Conservation (phyloP, 2,113 vertebrate genomes). For the Protomyctophum bolini region DNA sequence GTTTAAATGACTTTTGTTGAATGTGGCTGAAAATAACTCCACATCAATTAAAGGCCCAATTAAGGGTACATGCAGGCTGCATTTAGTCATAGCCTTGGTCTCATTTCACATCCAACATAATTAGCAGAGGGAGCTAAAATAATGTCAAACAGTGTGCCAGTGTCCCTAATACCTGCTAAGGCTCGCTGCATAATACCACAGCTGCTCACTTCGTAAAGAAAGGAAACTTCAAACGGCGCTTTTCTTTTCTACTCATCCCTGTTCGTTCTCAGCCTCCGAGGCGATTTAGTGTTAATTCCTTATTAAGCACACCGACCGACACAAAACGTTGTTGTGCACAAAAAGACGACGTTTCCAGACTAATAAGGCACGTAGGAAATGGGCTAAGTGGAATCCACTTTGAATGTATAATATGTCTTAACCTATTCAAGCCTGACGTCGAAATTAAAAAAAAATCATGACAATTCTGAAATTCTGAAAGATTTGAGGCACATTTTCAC, state of each 20-base stretch:
- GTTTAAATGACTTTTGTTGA: too few relatives aligned
- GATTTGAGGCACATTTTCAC: too few relatives aligned
- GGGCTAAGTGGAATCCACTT: constrained; percentile 4
- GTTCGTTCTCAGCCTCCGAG: constrained; percentile 28
- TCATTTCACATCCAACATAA: neutral
- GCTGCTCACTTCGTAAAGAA: constrained; percentile 34
- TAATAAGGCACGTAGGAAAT: constrained; percentile 12
- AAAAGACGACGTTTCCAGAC: constrained; percentile 46
- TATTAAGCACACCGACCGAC: constrained; percentile 44
- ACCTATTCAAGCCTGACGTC: too few relatives aligned
- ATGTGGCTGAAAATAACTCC: too few relatives aligned
- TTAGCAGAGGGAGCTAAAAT: constrained; percentile 10
- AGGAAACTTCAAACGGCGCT: constrained; percentile 50
- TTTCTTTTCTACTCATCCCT: constrained; percentile 10
- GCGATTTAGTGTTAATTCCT: constrained; percentile 56
- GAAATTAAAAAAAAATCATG: too few relatives aligned
- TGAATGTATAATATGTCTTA: constrained; percentile 5
- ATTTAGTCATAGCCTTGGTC: neutral
- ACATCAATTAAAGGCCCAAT: too few relatives aligned
- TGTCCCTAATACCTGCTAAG: constrained; percentile 39
- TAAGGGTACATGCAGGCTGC: neutral
- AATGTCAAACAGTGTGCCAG: constrained; percentile 18
- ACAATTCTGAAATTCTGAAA: too few relatives aligned
- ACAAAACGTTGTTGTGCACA: constrained; percentile 49
- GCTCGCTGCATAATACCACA: constrained; percentile 29